phyloP scores from a whole-genome alignment of 1,140 invertebrate genomes.

The Temnothorax curvispinosus region DNA sequence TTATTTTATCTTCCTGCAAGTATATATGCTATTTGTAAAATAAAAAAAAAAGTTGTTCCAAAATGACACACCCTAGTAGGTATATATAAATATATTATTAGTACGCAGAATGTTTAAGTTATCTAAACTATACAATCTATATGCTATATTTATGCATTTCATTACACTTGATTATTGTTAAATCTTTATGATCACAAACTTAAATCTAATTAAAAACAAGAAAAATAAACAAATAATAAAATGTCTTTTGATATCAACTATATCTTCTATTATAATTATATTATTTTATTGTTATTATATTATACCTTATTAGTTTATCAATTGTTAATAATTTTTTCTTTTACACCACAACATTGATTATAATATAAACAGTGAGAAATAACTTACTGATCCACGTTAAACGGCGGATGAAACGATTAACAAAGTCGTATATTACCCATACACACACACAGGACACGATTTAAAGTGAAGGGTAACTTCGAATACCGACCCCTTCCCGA shows the following conservation, averaged over 20 bases:
- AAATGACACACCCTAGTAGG: no score
- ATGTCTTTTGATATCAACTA: background rate
- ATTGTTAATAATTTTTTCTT: background rate
- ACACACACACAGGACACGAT: background rate
- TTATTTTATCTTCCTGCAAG: no score
- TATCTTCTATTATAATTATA: background rate
- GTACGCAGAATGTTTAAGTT: background rate
- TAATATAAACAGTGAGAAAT: background rate
- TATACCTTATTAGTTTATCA: background rate
- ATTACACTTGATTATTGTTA: background rate
- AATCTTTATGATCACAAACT: background rate
- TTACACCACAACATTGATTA: background rate
- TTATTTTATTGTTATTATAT: background rate
- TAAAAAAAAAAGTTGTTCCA: no score
- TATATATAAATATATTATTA: background rate
- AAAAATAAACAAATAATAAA: no score
- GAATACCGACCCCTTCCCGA: conserved; percentile 37
- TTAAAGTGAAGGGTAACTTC: conserved; percentile 49
- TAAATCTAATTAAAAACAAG: background rate
- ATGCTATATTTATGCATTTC: background rate
- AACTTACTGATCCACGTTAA: background rate
- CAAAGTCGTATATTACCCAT: background rate
- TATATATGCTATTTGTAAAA: no score
- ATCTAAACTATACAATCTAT: background rate
- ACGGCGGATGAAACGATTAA: background rate